phyloP scores from a whole-genome alignment of 1,140 invertebrate genomes.

The Grapholita molesta region DNA sequence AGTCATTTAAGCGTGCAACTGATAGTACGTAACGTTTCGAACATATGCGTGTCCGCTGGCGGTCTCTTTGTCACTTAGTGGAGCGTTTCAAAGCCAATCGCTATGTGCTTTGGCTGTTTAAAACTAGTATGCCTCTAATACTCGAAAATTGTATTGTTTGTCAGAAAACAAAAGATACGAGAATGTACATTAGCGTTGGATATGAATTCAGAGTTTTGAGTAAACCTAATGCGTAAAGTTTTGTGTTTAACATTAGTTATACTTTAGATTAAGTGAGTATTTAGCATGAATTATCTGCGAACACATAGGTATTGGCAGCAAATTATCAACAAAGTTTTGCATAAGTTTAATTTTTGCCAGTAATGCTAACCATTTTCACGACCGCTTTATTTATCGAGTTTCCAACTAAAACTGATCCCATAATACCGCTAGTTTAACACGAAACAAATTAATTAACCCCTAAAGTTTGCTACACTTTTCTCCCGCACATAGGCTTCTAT shows the following conservation, averaged over 20 bases:
- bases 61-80: constrained; percentile 54
- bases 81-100: constrained; percentile 27
- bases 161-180: not conserved
- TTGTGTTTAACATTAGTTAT: too few species aligned
- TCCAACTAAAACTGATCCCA: not conserved
- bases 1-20: constrained; percentile 24
- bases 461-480: not conserved
- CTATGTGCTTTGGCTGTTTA: not conserved
- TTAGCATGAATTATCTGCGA: too few species aligned
- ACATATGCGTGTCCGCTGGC: constrained; percentile 37
- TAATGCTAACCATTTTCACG: not conserved
- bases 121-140: not conserved
- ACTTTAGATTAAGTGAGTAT: too few species aligned
- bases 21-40: constrained; percentile 34
- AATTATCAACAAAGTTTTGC: too few species aligned
- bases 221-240: too few species aligned
- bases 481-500: constrained; percentile 20
- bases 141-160: constrained; percentile 10
- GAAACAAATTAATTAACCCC: constrained; percentile 11
- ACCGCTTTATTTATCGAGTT: not conserved
- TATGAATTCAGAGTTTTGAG: not conserved
- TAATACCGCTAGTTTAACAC: not conserved
- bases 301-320: too few species aligned
- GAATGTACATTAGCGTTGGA: not conserved
- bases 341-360: not conserved